Evolutionary conservation across 1,140 invertebrate genomes (phyloP).

Genomic region (Arion vulgaris): DNA sequence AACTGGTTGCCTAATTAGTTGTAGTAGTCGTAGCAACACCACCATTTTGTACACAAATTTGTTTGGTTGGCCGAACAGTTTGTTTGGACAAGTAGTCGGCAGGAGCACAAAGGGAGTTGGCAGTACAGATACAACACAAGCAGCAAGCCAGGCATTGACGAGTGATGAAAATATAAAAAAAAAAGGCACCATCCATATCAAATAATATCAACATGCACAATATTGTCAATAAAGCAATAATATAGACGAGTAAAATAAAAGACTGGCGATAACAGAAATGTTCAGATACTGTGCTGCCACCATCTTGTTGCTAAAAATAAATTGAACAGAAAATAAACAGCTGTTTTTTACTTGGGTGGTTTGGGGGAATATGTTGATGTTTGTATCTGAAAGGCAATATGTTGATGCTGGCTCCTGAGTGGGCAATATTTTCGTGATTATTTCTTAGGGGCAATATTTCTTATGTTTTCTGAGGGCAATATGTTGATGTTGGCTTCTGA

Average conservation of each 20-base stretch:
- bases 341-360: background rate
- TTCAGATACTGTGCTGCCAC: background rate
- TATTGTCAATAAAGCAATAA: background rate
- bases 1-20: constrained; percentile 33
- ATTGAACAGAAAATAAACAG: background rate
- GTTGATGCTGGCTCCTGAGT: too few relatives aligned
- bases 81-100: constrained; percentile 25
- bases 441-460: too few relatives aligned
- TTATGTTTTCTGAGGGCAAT: too few relatives aligned
- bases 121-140: constrained; percentile 40
- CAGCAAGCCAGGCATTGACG: constrained; percentile 37
- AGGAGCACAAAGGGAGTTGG: constrained; percentile 33
- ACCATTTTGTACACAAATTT: constrained; percentile 15
- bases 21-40: constrained; percentile 17
- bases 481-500: too few relatives aligned
- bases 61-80: constrained; percentile 15
- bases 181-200: constrained; percentile 40
- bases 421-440: too few relatives aligned
- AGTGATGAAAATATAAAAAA: constrained; percentile 36
- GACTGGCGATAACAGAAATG: background rate
- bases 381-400: too few relatives aligned
- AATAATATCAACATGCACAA: constrained; percentile 35
- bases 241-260: background rate
- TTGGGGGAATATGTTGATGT: too few relatives aligned
- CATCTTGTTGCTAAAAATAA: background rate